Percentiles rank a stretch among this genome's conserved stretches.
These are phyloP conservation scores for Zaprionus africanus DNA, from an alignment of 1,140 invertebrate genomes.

Conservation along the genomic window DNA sequence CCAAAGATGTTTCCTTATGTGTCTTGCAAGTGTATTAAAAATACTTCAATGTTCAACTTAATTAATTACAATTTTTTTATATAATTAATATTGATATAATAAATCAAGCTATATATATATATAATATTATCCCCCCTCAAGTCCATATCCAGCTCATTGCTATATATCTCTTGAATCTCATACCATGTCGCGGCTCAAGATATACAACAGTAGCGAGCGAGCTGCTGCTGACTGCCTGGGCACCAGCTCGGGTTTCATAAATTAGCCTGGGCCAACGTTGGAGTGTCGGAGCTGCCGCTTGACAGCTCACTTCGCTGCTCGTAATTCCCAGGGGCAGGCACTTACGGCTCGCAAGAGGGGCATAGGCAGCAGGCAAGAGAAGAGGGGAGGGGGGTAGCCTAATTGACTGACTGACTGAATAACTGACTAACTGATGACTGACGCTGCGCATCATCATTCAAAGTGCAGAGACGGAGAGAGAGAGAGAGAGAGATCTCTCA, in stretches of 20 bases:
- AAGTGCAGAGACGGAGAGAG: slow-evolving; percentile 3
- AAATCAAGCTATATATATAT: too few species aligned
- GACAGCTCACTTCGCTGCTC: slow-evolving; percentile 34
- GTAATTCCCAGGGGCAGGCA: slow-evolving; percentile 5
- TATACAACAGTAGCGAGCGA: not conserved
- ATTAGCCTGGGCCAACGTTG: slow-evolving; percentile 9
- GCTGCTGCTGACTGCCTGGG: not conserved
- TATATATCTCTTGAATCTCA: not conserved
- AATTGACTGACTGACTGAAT: slow-evolving; percentile 43
- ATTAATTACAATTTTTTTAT: too few species aligned
- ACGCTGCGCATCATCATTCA: slow-evolving; percentile 44
- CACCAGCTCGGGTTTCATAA: slow-evolving; percentile 2
- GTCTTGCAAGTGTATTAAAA: too few species aligned
- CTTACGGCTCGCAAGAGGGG: not conserved
- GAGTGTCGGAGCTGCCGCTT: not conserved
- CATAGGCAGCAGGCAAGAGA: not conserved
- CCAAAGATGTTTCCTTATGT: too few species aligned
- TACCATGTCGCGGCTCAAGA: not conserved
- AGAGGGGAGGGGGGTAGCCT: not conserved
- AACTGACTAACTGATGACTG: slow-evolving; percentile 28
- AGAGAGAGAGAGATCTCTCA: slow-evolving; percentile 2
- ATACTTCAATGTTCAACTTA: too few species aligned
- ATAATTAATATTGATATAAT: too few species aligned
- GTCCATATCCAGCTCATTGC: not conserved
- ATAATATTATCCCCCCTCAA: too few species aligned